Evolutionary conservation across 2,797 vertebrate genomes (phyloP), one percentile per base, ranked within the genome.

Genomic region (Enteromius fasciolatus): DNA sequence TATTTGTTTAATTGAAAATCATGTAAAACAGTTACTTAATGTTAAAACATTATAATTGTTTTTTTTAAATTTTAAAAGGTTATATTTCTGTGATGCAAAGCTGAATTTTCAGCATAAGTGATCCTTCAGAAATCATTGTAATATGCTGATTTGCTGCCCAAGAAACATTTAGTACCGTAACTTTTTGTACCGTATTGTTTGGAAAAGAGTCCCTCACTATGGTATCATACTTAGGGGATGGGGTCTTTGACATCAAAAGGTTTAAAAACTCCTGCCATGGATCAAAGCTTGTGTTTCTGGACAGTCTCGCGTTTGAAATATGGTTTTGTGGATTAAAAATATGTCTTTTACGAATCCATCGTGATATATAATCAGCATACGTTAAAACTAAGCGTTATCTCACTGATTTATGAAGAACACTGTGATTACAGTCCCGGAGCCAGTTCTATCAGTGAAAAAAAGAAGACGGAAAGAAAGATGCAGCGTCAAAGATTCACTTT

Each of bases 301-400:
- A 3, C 76, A 64, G 5, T 41, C 41, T 66, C 25, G n/a, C 11
- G 48, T 28, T 18, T 14, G 5, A 46, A 48, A 33, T 48, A n/a
- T 78, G 31, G 31, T 70, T 80, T 23, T 70, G 23, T 70, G 50
- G 12, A 77, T 33, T 41, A 11, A 41, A 69, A 69, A 44, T 0
- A 25, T 28, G 63, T 52, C 20, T 4, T 1, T 68, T 28, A 20
- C 39, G 41, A n/a, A 33, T n/a, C 11, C 28, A 10, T 54, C 31
- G 25, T 17, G 46, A 78, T 23, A 25, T 67, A 36, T 8, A 23
- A 50, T n/a, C 7, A 31, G 46, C 2, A n/a, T 23, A 36, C 5
- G 10, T 14, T 41, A 20, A 63, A 28, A 63, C 8, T 2, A 76
- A 44, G 14, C 2, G 14, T 44, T n/a, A 61, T 25, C n/a, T 52